Conservation (phyloP, 2,797 vertebrate species). For the Melanotaenia trifasciata region DNA sequence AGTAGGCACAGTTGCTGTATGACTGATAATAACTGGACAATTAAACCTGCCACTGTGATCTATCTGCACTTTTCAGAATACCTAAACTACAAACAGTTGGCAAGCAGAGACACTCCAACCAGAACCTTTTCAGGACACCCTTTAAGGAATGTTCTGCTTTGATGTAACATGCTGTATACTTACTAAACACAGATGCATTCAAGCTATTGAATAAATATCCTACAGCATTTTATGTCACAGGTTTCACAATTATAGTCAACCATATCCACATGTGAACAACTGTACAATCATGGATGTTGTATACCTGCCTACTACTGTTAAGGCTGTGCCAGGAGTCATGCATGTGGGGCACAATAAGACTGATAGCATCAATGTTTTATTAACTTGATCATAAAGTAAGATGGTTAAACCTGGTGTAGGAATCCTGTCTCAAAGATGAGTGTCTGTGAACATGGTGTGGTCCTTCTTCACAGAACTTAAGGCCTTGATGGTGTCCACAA, state of each 20-base stretch:
- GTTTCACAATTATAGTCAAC: constrained; percentile 7
- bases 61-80: constrained; percentile 1
- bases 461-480: constrained; percentile 92
- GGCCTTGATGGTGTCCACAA: constrained; percentile 90
- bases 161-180: not conserved
- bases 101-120: constrained; percentile 41
- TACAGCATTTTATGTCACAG: constrained; percentile 6
- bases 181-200: not conserved
- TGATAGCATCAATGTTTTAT: constrained; percentile 6
- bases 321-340: not conserved
- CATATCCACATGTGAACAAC: constrained; percentile 4
- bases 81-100: constrained; percentile 44
- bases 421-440: constrained; percentile 82
- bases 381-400: constrained; percentile 1
- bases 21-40: constrained; percentile 2
- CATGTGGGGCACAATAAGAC: not conserved
- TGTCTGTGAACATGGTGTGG: constrained; percentile 92
- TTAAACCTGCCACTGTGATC: not conserved
- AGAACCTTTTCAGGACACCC: not conserved
- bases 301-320: constrained; percentile 9
- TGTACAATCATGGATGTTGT: not conserved
- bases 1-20: constrained; percentile 50
- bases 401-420: not conserved
- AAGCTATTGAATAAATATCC: not conserved
- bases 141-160: constrained; percentile 2